Conservation (phyloP, 2,113 vertebrate species). For the Clarias macrocephalus region DNA sequence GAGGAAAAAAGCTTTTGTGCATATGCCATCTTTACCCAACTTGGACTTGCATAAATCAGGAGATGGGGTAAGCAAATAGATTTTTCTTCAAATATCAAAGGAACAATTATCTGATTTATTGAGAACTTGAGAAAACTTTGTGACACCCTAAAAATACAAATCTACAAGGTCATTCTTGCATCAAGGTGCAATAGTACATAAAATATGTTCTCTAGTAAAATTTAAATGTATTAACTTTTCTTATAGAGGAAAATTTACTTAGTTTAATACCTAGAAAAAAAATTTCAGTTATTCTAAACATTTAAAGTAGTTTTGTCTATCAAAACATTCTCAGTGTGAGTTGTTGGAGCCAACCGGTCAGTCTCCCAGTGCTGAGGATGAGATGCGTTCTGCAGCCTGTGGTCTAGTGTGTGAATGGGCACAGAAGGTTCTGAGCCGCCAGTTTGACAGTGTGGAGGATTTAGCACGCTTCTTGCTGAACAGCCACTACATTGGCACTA, state of each 20-base stretch:
- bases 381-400: conserved; percentile 84
- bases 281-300: not conserved
- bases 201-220: not conserved
- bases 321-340: conserved; percentile 72
- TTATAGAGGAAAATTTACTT: not conserved
- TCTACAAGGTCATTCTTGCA: not conserved
- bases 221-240: not conserved
- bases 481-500: conserved; percentile 96
- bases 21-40: conserved; percentile 96
- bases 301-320: not conserved
- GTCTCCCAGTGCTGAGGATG: conserved; percentile 81
- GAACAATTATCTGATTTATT: not conserved
- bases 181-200: not conserved
- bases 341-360: conserved; percentile 78
- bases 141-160: not conserved
- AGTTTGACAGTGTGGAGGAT: conserved; percentile 85
- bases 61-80: conserved; percentile 82
- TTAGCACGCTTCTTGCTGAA: conserved; percentile 91
- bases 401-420: conserved; percentile 91
- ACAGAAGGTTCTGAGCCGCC: conserved; percentile 90
- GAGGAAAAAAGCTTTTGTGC: conserved; percentile 98
- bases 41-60: conserved; percentile 95
- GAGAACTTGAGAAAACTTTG: not conserved
- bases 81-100: not conserved
- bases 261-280: not conserved